Percentiles rank a stretch among this genome's conserved stretches.
Conservation (phyloP, 2,797 vertebrate genomes). For the Paguma larvata region DNA sequence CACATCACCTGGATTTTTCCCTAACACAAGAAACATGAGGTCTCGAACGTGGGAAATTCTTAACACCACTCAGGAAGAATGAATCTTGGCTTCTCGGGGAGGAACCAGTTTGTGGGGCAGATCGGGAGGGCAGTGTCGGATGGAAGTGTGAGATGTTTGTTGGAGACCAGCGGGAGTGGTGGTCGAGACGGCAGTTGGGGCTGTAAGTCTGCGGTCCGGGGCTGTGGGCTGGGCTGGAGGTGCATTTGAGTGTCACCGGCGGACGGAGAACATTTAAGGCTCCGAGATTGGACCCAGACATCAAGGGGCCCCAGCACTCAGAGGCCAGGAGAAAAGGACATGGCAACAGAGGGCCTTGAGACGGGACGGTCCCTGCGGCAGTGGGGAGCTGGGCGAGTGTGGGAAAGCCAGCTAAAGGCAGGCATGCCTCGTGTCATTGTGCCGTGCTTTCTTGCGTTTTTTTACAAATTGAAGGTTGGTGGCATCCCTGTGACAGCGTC, state of each 20-base stretch:
- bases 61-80: background rate
- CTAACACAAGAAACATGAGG: background rate
- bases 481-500: background rate
- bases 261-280: fast-evolving
- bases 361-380: fast-evolving
- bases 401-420: background rate
- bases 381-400: fast-evolving
- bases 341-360: background rate
- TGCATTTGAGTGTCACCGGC: fast-evolving
- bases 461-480: background rate
- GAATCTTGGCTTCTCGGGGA: background rate
- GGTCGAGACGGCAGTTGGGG: background rate
- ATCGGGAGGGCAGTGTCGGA: background rate
- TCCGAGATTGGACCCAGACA: background rate
- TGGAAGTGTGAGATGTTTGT: too few species aligned
- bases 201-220: background rate
- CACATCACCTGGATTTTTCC: background rate
- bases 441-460: background rate
- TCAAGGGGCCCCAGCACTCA: background rate
- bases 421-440: background rate
- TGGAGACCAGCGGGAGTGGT: background rate
- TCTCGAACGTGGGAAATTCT: background rate
- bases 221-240: background rate
- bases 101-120: background rate
- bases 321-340: background rate